Evolutionary conservation across 2,797 vertebrate genomes (phyloP), one percentile per base, ranked within the genome.

Genomic region (Huso huso): DNA sequence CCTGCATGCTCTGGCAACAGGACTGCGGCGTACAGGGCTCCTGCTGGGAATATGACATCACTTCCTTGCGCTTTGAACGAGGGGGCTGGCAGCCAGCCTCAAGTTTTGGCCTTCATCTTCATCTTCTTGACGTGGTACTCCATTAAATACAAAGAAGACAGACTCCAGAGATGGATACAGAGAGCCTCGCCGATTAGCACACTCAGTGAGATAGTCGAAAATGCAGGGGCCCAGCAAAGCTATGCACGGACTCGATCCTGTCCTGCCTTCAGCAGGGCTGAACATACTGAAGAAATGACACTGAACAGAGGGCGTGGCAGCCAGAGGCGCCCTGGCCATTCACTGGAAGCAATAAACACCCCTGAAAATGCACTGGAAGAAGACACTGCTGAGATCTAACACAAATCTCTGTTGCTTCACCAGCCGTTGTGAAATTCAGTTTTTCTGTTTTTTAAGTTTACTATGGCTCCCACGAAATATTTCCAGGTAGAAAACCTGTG

Each of bases 1-100:
- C 96, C 12, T 99, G 97, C 85, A 99, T 99, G 97, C 91, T 99
- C 74, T 99, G 97, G 97, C 96, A 99, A 76, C 97, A 98, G 84
- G 95, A 97, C 70, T 99, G 97, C 0, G 97, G 95, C 0, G 79
- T 98, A 51, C 95, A 96, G 68, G 97, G 97, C 75, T 99, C 97
- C 55, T 99, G 97, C 78, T 99, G 95, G 95, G 96, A 99, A 80
- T 99, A 99, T 48, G 94, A 99, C 62, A 95, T 99, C 82, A 99
- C 97, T 6, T 94, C 95, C 0, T 96, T 99, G 80, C 96, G 96
- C 71, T 99, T 99, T 10, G n/a, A n/a, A n/a, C n/a, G n/a, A n/a
- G n/a, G n/a, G 97, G 96, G 64, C 86, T 99, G 81, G 94, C 96
- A 1, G 97, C 97, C 63, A 97, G 95, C 84, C 93, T 99, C 74